These are phyloP conservation scores for Lepeophtheirus salmonis DNA, from an alignment of 1,140 invertebrate genomes.

Conservation along the genomic window DNA sequence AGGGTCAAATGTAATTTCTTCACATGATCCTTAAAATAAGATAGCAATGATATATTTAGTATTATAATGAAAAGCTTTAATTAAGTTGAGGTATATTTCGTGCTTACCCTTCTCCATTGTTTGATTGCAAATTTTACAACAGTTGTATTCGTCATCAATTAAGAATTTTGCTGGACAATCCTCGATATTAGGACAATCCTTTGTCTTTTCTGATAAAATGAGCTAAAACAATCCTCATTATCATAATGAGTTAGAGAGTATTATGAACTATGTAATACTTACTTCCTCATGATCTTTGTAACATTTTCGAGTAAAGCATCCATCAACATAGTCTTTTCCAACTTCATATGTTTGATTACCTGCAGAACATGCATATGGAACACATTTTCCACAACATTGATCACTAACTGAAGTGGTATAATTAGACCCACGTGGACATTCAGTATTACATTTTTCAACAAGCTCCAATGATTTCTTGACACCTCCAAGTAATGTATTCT, in stretches of 20 bases:
- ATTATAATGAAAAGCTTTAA: no score
- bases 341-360: background rate
- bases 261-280: no score
- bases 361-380: background rate
- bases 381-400: background rate
- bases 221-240: background rate
- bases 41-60: no score
- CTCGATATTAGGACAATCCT: background rate
- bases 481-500: background rate
- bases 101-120: background rate
- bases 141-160: background rate
- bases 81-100: no score
- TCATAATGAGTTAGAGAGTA: no score
- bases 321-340: background rate
- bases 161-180: background rate
- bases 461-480: background rate
- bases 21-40: background rate
- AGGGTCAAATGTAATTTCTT: background rate
- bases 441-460: background rate
- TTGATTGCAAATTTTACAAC: background rate
- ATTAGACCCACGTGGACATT: background rate
- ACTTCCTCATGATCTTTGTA: background rate
- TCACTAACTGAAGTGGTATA: background rate
- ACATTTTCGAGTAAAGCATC: background rate
- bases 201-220: background rate